Percentiles rank a stretch among this genome's conserved stretches.
These are phyloP conservation scores for Drosophila siamana DNA, from an alignment of 2,888 invertebrate genomes.

Conservation along the genomic window DNA sequence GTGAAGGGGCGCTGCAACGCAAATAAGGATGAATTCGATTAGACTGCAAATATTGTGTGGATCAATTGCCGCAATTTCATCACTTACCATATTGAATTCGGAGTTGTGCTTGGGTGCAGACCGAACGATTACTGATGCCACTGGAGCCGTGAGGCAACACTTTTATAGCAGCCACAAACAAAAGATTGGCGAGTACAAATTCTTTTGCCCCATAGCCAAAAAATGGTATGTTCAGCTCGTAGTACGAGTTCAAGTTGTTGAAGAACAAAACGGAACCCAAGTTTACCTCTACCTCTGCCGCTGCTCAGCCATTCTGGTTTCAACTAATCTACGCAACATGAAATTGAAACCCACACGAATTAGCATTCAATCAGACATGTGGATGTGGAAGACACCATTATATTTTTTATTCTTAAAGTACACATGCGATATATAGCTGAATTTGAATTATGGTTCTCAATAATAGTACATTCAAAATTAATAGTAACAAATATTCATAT, in stretches of 20 bases:
- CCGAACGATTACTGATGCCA: constrained; percentile 65
- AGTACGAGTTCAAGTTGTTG: constrained; percentile 16
- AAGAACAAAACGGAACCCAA: constrained; percentile 52
- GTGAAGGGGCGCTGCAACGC: constrained; percentile 47
- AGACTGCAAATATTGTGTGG: background rate
- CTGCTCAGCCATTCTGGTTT: constrained; percentile 10
- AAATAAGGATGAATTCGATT: background rate
- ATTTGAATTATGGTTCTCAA: no score
- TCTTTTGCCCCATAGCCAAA: constrained; percentile 16
- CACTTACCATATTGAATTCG: constrained; percentile 58
- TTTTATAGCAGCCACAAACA: constrained; percentile 69
- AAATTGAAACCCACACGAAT: background rate
- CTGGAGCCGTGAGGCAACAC: constrained; percentile 37
- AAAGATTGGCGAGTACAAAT: constrained; percentile 52
- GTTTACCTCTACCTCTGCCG: constrained; percentile 1
- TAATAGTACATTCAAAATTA: no score
- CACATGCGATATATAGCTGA: no score
- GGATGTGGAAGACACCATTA: background rate
- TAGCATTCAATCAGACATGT: background rate
- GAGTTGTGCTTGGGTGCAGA: constrained; percentile 39
- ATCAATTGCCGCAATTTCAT: background rate
- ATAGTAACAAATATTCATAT: no score
- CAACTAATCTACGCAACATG: constrained; percentile 43
- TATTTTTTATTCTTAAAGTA: no score
- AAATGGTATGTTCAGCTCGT: constrained; percentile 10